These are phyloP conservation scores for Sebastes flavidus DNA, from an alignment of 2,797 vertebrate species.

Conservation along the genomic window DNA sequence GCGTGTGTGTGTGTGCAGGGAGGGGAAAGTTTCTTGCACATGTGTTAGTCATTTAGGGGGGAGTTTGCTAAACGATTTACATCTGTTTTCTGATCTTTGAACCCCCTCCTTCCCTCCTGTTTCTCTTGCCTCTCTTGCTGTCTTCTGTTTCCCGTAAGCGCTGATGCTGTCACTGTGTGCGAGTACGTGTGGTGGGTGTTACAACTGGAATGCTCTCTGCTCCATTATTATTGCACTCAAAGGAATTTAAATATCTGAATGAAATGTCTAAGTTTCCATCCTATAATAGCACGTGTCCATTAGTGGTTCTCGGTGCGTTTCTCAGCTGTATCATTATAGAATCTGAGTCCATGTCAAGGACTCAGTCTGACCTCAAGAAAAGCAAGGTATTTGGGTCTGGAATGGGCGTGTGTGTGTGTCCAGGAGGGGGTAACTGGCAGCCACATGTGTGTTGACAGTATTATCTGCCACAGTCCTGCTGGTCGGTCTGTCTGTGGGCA, in stretches of 20 bases:
- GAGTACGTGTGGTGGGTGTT: slow-evolving; percentile 36
- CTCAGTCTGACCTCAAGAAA: slow-evolving; percentile 51
- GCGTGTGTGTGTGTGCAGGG: slow-evolving; percentile 24
- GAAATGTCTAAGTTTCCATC: slow-evolving; percentile 62
- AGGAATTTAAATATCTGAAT: slow-evolving; percentile 64
- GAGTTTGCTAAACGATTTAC: slow-evolving; percentile 81
- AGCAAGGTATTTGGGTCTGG: slow-evolving; percentile 57
- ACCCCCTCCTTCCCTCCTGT: slow-evolving; percentile 65
- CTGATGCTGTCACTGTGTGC: slow-evolving; percentile 58
- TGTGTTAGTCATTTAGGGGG: slow-evolving; percentile 85
- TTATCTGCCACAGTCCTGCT: slow-evolving; percentile 51
- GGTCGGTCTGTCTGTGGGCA: slow-evolving; percentile 58
- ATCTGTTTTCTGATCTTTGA: slow-evolving; percentile 89
- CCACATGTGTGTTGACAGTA: slow-evolving; percentile 55
- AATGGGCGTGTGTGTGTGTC: slow-evolving; percentile 31
- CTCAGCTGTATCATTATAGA: slow-evolving; percentile 50
- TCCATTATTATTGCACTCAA: slow-evolving; percentile 53
- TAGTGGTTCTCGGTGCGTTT: slow-evolving; percentile 53
- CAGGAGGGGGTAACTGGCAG: slow-evolving; percentile 19
- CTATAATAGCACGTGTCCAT: slow-evolving; percentile 51
- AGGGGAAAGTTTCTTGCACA: slow-evolving; percentile 70
- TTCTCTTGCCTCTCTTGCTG: slow-evolving; percentile 41
- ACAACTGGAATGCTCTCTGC: slow-evolving; percentile 42
- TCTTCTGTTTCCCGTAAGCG: slow-evolving; percentile 70
- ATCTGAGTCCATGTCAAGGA: slow-evolving; percentile 36